Percentiles rank a stretch among this genome's conserved stretches.
Conservation (phyloP, 2,797 vertebrate genomes). For the Columba guinea region DNA sequence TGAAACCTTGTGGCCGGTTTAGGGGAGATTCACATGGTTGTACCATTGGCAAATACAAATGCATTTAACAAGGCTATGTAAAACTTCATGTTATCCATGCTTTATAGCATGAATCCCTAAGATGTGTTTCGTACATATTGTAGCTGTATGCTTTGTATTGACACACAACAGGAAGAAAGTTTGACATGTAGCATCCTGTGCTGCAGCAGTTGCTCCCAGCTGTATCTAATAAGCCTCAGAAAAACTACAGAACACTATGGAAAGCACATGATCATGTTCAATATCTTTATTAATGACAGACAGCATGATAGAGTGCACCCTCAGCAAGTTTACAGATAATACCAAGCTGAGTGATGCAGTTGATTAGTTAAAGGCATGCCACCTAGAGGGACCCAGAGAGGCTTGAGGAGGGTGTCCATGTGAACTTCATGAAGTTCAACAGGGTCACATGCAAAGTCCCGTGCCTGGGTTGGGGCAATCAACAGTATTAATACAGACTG, state of each 20-base stretch:
- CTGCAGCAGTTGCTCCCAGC: not conserved
- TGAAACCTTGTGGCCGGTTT: not conserved
- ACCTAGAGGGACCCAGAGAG: no score
- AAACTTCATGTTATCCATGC: not conserved
- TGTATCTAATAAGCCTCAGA: not conserved
- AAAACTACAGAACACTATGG: not conserved
- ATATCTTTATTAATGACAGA: not conserved
- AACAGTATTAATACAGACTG: not conserved
- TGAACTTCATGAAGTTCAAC: not conserved
- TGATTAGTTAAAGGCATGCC: no score
- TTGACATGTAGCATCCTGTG: not conserved
- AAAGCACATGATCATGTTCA: not conserved
- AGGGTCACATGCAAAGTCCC: not conserved
- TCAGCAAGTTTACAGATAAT: not conserved
- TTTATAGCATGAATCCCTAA: not conserved
- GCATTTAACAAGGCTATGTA: not conserved
- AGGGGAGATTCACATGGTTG: not conserved
- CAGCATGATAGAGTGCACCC: not conserved
- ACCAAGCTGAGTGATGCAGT: no score
- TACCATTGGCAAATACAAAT: not conserved
- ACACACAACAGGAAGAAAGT: not conserved
- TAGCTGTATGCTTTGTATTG: not conserved
- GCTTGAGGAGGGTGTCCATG: not conserved
- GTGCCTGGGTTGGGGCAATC: no score
- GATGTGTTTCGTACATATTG: rapidly evolving